Evolutionary conservation across 2,888 invertebrate genomes (phyloP).

Genomic region (Muschampia plurimacula): DNA sequence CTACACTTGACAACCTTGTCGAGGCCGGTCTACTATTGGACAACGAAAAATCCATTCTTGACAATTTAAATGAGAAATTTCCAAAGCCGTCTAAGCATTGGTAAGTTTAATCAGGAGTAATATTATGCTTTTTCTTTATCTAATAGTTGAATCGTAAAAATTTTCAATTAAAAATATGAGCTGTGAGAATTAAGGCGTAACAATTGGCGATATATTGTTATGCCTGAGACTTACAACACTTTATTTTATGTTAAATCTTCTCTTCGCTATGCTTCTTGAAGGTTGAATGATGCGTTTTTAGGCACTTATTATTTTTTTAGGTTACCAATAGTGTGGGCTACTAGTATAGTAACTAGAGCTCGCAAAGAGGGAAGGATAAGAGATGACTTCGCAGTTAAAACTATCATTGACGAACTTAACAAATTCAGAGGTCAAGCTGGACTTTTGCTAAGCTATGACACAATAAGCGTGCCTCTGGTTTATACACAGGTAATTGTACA

Average conservation of each 20-base stretch:
- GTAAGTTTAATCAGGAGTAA: slow-evolving; percentile 65
- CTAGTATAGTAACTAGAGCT: slow-evolving; percentile 94
- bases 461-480: slow-evolving; percentile 92
- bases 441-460: slow-evolving; percentile 90
- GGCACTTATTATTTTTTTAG: slow-evolving; percentile 54
- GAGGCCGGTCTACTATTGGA: slow-evolving; percentile 93
- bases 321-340: slow-evolving; percentile 96
- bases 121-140: too few species aligned
- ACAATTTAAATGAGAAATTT: slow-evolving; percentile 91
- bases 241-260: not conserved
- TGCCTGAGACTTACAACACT: too few species aligned
- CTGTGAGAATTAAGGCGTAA: too few species aligned
- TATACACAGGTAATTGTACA: slow-evolving; percentile 89
- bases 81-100: slow-evolving; percentile 95
- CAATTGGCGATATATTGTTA: too few species aligned
- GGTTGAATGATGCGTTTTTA: too few species aligned
- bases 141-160: too few species aligned
- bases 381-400: slow-evolving; percentile 97
- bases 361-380: slow-evolving; percentile 95
- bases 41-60: slow-evolving; percentile 92
- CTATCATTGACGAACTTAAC: slow-evolving; percentile 94
- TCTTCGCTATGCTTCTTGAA: too few species aligned
- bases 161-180: too few species aligned
- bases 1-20: slow-evolving; percentile 92
- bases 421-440: slow-evolving; percentile 93